A percentile compares a stretch with the other conserved stretches of the same genome.
Evolutionary conservation across 2,113 vertebrate genomes (phyloP).

Genomic region (Erinaceus europaeus): DNA sequence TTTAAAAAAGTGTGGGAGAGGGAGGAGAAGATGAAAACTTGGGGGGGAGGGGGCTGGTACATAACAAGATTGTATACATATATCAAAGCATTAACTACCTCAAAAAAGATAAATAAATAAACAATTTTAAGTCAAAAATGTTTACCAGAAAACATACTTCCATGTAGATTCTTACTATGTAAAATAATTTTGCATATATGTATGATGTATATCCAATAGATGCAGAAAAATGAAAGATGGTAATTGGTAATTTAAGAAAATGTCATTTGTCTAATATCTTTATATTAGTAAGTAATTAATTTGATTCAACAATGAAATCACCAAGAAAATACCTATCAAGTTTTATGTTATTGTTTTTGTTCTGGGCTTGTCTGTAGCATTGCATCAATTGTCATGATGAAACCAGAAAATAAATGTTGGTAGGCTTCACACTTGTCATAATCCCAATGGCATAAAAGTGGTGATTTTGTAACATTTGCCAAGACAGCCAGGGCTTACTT

Average conservation of each 20-base stretch:
- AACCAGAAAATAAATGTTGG: slow-evolving; percentile 76
- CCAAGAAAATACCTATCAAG: slow-evolving; percentile 70
- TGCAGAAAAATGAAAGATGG: too few species aligned
- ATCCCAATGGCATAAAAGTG: slow-evolving; percentile 52
- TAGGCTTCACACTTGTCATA: slow-evolving; percentile 67
- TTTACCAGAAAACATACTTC: neutral
- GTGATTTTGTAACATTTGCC: slow-evolving; percentile 72
- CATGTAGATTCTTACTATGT: neutral
- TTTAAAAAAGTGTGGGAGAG: too few species aligned
- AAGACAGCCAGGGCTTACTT: slow-evolving; percentile 74
- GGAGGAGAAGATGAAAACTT: too few species aligned
- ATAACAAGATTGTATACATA: too few species aligned
- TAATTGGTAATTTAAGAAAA: too few species aligned
- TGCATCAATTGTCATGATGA: slow-evolving; percentile 67
- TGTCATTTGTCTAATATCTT: too few species aligned
- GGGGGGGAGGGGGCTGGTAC: too few species aligned
- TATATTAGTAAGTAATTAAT: too few species aligned
- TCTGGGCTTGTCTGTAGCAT: slow-evolving; percentile 72
- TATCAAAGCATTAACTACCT: too few species aligned
- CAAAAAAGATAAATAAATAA: too few species aligned
- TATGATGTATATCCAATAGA: neutral
- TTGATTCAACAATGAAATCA: slow-evolving; percentile 66
- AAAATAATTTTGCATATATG: neutral
- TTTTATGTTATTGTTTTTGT: slow-evolving; percentile 74
- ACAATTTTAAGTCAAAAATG: too few species aligned